A percentile compares a stretch with the other conserved stretches of the same genome.
Conservation (phyloP, 2,888 invertebrate genomes). For the Mesorhabditis belari region DNA sequence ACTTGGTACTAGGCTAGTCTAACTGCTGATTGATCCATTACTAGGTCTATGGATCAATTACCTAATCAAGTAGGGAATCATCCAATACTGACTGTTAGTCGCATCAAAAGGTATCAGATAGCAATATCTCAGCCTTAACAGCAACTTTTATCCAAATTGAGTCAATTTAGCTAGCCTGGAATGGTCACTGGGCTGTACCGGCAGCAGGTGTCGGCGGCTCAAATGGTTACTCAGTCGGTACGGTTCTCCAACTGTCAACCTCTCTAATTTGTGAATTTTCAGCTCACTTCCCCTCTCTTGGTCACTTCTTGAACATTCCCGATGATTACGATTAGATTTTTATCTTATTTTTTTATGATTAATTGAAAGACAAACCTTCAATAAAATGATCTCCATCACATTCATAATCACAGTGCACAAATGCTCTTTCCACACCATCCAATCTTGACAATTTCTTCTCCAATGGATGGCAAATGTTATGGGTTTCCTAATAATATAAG, state of each 20-base stretch:
- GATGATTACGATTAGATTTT: slow-evolving; percentile 49
- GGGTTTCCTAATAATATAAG: slow-evolving; percentile 35
- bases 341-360: background rate
- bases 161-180: slow-evolving; percentile 21
- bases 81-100: background rate
- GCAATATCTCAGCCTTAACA: background rate
- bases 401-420: slow-evolving; percentile 42
- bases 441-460: slow-evolving; percentile 55
- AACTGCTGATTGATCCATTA: background rate
- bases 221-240: slow-evolving; percentile 39
- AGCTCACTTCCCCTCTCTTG: slow-evolving; percentile 41
- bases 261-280: no score
- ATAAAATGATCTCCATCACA: slow-evolving; percentile 34
- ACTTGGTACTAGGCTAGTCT: background rate
- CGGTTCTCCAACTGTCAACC: no score
- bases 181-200: slow-evolving; percentile 45
- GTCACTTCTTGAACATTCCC: slow-evolving; percentile 44
- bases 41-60: background rate
- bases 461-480: slow-evolving; percentile 53
- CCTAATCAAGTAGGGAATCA: background rate
- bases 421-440: slow-evolving; percentile 42
- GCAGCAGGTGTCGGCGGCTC: slow-evolving; percentile 46
- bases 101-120: background rate
- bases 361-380: background rate
- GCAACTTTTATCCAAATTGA: background rate